A percentile compares a stretch with the other conserved stretches of the same genome.
Evolutionary conservation across 2,888 invertebrate genomes (phyloP).

Genomic region (Ecdyonurus torrentis): DNA sequence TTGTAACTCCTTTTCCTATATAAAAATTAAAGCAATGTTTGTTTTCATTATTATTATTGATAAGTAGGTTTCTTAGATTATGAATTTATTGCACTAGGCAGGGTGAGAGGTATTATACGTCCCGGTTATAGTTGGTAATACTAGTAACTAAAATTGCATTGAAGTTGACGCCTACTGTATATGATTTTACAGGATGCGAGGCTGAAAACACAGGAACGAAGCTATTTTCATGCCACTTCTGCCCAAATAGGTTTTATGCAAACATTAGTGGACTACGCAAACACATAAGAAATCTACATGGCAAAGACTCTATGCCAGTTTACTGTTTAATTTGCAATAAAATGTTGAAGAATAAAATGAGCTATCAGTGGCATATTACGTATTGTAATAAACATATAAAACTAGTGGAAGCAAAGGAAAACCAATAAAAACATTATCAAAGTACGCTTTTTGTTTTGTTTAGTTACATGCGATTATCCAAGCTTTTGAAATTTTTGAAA

Average conservation of each 20-base stretch:
- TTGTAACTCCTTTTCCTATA: too few relatives aligned
- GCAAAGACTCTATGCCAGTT: neutral
- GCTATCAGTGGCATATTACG: neutral
- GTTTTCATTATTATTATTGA: too few relatives aligned
- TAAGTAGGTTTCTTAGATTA: too few relatives aligned
- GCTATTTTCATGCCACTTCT: neutral
- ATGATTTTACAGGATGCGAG: neutral
- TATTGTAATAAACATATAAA: neutral
- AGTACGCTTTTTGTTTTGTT: too few relatives aligned
- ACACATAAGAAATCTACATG: neutral
- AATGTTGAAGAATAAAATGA: neutral
- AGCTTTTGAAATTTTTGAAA: too few relatives aligned
- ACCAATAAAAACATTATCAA: too few relatives aligned
- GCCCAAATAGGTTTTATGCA: neutral
- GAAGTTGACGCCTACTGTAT: neutral
- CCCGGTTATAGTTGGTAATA: too few relatives aligned
- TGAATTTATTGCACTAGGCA: too few relatives aligned
- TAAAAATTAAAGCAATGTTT: too few relatives aligned
- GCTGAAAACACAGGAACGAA: neutral
- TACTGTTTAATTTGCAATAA: neutral
- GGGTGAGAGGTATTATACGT: too few relatives aligned
- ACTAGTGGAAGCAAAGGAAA: neutral
- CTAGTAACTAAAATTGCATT: too few relatives aligned
- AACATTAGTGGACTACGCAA: neutral
- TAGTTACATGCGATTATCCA: too few relatives aligned